A percentile compares a stretch with the other conserved stretches of the same genome.
Conservation (phyloP, 2,888 invertebrate genomes). For the Clostera curtula region DNA sequence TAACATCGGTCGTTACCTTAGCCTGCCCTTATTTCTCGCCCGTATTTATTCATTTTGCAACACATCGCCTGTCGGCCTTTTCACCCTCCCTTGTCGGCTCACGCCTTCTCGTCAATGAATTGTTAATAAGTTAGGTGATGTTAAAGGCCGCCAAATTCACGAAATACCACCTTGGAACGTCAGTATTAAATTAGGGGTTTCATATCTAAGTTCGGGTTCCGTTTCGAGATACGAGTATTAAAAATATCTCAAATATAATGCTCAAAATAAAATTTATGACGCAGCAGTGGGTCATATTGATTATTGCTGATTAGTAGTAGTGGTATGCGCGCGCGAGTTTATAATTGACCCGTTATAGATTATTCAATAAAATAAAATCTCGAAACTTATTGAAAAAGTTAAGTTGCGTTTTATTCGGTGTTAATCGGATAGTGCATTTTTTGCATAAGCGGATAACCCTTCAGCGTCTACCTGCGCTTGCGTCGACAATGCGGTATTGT, state of each 20-base stretch:
- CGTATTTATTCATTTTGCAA: constrained; percentile 73
- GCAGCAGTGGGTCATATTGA: no score
- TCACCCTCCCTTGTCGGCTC: constrained; percentile 53
- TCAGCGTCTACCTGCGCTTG: constrained; percentile 56
- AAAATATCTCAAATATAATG: no score
- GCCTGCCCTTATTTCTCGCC: constrained; percentile 71
- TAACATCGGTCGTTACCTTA: constrained; percentile 50
- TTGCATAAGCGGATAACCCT: constrained; percentile 75
- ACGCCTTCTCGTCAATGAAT: constrained; percentile 63
- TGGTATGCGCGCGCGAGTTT: no score
- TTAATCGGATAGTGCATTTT: constrained; percentile 71
- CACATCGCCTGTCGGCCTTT: constrained; percentile 65
- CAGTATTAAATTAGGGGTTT: no score
- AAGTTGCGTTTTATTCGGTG: constrained; percentile 53
- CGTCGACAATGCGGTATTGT: constrained; percentile 46
- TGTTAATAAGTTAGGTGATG: constrained; percentile 54
- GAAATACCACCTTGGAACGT: constrained; percentile 46
- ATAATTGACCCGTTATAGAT: no score
- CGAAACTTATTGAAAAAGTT: no score
- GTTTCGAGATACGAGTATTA: no score
- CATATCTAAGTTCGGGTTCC: no score
- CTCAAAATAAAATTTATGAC: no score
- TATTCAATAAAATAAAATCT: no score
- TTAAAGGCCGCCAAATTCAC: constrained; percentile 70
- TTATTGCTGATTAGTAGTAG: no score